Evolutionary conservation across 2,113 vertebrate genomes (phyloP), one percentile per base, ranked within the genome.

Genomic region (Isichthys henryi): DNA sequence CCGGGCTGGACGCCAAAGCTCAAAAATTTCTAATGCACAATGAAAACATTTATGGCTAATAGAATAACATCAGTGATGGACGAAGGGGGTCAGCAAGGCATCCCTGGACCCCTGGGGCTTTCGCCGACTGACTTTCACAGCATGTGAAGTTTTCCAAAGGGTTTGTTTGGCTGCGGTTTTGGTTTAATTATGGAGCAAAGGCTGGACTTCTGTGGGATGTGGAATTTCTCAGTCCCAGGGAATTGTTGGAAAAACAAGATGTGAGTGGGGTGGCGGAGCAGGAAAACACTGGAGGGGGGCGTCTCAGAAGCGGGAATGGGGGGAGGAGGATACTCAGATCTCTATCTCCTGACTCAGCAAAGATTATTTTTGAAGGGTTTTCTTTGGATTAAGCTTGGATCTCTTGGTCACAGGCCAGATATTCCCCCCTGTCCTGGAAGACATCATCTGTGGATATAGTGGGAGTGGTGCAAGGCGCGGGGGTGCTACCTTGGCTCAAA

Each of bases 11-110:
- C 70, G 56, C 87, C 87, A 91, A 85, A 83, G 11, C 45, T 46
- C 48, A 46, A 83, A 88, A 46, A 90, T 80, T 90, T 70, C 45
- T 56, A 89, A 89, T 90, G 82, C 49, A 88, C 84, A 89, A 80
- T 88, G 46, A 90, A 94, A 91, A 90, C 39, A 50, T 93, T 93
- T 90, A 93, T 91, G 90, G 92, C 90, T 93, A 66, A 89, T 91
- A 90, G 92, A 91, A 91, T 91, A 93, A 93, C 90, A 80, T 58
- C 62, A 89, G 70, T 89, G 88, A 88, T 90, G 84, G 88, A 90
- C 50, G 89, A 89, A 90, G 80, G 84, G 50, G 88, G 39, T 88
- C 80, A 74, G 70, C 49, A 21, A 58, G 89, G 52, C 27, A 27
- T 27, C 46, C 48, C 7, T 23, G 74, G 84, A 43, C 74, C 35